Evolutionary conservation across 1,140 invertebrate genomes (phyloP).

Genomic region (Drosophila persimilis): DNA sequence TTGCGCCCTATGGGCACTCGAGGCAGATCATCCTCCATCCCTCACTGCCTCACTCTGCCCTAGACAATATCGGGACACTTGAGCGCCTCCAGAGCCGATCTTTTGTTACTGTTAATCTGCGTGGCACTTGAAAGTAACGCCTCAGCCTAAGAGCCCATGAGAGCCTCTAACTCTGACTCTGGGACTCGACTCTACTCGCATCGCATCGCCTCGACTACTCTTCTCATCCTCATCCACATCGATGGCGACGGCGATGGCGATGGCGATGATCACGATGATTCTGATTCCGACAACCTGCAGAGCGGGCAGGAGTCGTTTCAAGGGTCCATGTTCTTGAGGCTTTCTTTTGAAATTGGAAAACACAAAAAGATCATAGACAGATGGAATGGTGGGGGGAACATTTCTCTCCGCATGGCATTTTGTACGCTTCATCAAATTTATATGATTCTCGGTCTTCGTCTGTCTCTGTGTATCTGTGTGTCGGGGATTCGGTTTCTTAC

Average conservation of each 20-base stretch:
- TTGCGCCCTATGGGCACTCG: constrained; percentile 30
- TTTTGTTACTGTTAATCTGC: constrained; percentile 63
- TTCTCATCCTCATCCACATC: constrained; percentile 60
- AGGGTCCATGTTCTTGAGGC: constrained; percentile 48
- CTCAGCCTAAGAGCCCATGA: constrained; percentile 17
- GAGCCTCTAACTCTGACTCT: constrained; percentile 9
- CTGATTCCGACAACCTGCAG: constrained; percentile 58
- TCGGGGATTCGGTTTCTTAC: constrained; percentile 60
- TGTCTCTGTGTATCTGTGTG: constrained; percentile 7
- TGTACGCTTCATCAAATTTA: constrained; percentile 75
- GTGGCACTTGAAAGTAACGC: constrained; percentile 55
- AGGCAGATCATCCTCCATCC: constrained; percentile 3
- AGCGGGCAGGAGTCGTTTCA: constrained; percentile 36
- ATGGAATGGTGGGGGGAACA: constrained; percentile 43
- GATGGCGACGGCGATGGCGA: constrained; percentile 57
- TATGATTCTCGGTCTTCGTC: constrained; percentile 29
- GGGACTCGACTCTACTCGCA: neutral
- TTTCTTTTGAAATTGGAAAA: constrained; percentile 63
- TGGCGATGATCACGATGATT: constrained; percentile 52
- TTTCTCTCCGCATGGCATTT: constrained; percentile 65
- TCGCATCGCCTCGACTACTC: constrained; percentile 18
- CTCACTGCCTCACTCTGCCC: neutral
- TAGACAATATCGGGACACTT: constrained; percentile 47
- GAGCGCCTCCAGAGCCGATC: constrained; percentile 58
- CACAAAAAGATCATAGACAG: constrained; percentile 44